phyloP scores from a whole-genome alignment of 1,140 invertebrate genomes.

The Orussus abietinus region DNA sequence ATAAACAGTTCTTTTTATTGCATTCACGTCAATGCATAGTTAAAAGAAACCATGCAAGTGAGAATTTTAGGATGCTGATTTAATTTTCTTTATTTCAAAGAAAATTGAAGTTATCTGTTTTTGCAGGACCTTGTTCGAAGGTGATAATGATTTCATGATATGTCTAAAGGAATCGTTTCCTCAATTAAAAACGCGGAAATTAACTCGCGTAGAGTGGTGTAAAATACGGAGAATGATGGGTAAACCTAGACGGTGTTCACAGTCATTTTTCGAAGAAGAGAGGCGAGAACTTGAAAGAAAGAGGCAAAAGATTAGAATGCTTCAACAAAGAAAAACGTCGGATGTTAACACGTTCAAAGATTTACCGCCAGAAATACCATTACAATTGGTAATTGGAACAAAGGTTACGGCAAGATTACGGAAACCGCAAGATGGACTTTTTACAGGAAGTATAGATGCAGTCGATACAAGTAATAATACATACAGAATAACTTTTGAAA shows the following conservation, averaged over 20 bases:
- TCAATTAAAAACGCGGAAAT: constrained; percentile 77
- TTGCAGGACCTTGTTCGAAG: constrained; percentile 82
- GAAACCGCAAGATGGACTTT: constrained; percentile 93
- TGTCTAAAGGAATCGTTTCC: constrained; percentile 94
- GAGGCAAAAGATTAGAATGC: constrained; percentile 84
- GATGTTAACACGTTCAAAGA: constrained; percentile 79
- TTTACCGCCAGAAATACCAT: constrained; percentile 91
- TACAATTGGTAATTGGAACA: constrained; percentile 93
- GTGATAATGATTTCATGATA: constrained; percentile 95
- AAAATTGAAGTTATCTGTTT: too few species aligned
- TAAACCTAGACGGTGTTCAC: constrained; percentile 89
- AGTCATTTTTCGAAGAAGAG: constrained; percentile 95
- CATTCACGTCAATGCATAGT: constrained; percentile 1
- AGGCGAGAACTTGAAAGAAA: constrained; percentile 84
- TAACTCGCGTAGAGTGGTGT: constrained; percentile 92
- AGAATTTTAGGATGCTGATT: background rate
- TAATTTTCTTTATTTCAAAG: constrained; percentile 11
- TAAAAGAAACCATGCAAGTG: too few species aligned
- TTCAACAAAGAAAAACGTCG: constrained; percentile 91
- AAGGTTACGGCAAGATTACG: constrained; percentile 90
- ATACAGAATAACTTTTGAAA: constrained; percentile 96
- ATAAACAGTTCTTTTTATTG: constrained; percentile 9
- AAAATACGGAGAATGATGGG: constrained; percentile 95
- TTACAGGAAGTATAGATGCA: constrained; percentile 94
- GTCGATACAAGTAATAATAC: constrained; percentile 96